Evolutionary conservation across 2,113 vertebrate species (phyloP), one percentile per base, ranked within the genome.

Genomic region (Alligator mississippiensis): DNA sequence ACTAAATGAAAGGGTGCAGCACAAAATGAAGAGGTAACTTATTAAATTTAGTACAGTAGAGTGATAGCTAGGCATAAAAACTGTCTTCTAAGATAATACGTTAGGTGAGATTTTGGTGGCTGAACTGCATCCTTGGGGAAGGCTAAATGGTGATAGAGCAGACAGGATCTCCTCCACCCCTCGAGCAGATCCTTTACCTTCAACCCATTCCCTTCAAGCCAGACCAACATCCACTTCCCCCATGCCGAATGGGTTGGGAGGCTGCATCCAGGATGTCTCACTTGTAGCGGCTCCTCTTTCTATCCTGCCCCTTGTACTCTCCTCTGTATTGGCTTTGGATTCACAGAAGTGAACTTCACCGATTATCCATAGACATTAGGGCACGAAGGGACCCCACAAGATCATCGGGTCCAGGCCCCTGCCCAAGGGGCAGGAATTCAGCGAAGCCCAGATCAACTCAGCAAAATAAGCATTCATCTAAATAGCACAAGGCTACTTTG

Each of bases 1-100:
- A 87, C 6, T 6, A 5, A 11, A 25, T 14, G 4, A 59, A 77
- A 93, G 11, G 78, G 85, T 19, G 2, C 28, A 72, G 82, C 24
- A 61, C 1, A 30, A 83, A 92, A 47, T 21, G 84, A 14, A 47
- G 7, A 6, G 17, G 57, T 91, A 80, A 47, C 3, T 8, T 55
- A 82, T 58, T 66, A 0, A 54, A 68, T 90, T 80, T 76, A 84
- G 54, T 4, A 21, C 12, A 27, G 81, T 74, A 28, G 13, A 19
- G 7, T 9, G 82, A 76, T 2, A 77, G 68, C 55, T 28, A 10
- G 4, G 4, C 3, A 34, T 5, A 11, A 0, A 5, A 4, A 47
- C 34, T 22, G 82, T 30, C 2, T 9, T 9, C 47, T 84, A 64
- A 16, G 15, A 90, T 47, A 47, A 47, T 7, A 47, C 47, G 47